These are phyloP conservation scores for Xyliphius kryptos DNA, from an alignment of 2,113 vertebrate species.

Conservation along the genomic window DNA sequence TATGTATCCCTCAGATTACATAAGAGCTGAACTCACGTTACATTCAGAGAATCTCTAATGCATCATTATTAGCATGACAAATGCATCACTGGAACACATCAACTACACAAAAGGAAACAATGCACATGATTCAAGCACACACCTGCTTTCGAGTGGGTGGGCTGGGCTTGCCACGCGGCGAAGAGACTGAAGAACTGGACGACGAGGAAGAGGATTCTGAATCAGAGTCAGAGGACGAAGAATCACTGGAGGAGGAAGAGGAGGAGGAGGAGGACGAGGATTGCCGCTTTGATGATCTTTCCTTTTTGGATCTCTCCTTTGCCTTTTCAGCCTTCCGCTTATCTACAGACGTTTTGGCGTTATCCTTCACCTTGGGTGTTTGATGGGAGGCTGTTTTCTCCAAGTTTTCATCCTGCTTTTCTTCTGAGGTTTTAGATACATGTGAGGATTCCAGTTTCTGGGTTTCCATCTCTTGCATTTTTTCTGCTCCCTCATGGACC, in stretches of 20 bases:
- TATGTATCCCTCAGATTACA: slow-evolving; percentile 39
- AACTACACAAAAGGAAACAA: slow-evolving; percentile 5
- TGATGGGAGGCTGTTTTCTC: neutral
- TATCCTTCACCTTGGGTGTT: neutral
- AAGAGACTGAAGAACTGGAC: slow-evolving; percentile 48
- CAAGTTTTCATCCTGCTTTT: neutral
- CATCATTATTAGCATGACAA: slow-evolving; percentile 50
- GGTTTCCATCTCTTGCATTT: neutral
- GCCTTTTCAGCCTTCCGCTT: slow-evolving; percentile 13
- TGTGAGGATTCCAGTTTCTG: neutral
- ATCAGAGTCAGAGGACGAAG: slow-evolving; percentile 65
- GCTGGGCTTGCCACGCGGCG: slow-evolving; percentile 45
- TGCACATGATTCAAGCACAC: slow-evolving; percentile 42
- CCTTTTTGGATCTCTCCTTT: neutral
- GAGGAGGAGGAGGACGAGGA: slow-evolving; percentile 15
- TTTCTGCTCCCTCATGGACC: slow-evolving; percentile 38
- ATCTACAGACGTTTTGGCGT: slow-evolving; percentile 11
- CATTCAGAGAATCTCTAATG: slow-evolving; percentile 41
- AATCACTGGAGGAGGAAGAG: slow-evolving; percentile 38
- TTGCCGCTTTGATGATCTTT: slow-evolving; percentile 2
- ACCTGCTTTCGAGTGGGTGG: slow-evolving; percentile 55
- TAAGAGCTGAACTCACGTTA: slow-evolving; percentile 36
- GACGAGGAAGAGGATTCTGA: slow-evolving; percentile 60
- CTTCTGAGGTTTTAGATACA: neutral
- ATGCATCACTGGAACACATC: slow-evolving; percentile 34